Percentiles rank a stretch among this genome's conserved stretches.
Evolutionary conservation across 2,113 vertebrate genomes (phyloP).

Genomic region (Mohoua ochrocephala): DNA sequence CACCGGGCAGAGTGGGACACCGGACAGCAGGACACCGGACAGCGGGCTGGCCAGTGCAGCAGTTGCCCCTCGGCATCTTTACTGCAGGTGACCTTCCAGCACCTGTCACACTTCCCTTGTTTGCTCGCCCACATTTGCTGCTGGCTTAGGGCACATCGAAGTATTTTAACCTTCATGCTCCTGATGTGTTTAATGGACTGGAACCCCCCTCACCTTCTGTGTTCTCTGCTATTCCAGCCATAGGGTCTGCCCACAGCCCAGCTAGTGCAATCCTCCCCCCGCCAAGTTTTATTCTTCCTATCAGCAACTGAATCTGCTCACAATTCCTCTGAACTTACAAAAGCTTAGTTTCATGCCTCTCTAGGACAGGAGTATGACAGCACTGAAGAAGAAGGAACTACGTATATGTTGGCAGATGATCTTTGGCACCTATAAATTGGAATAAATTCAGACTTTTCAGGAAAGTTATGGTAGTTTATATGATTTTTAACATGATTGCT

Average conservation of each 20-base stretch:
- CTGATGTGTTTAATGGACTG: neutral
- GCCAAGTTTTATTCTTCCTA: neutral
- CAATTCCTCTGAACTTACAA: neutral
- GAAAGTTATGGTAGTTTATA: neutral
- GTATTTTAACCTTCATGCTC: neutral
- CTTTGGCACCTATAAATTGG: neutral
- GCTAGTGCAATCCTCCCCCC: neutral
- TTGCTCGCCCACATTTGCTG: neutral
- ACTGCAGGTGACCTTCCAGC: neutral
- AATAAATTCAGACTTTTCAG: neutral
- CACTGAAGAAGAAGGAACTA: neutral
- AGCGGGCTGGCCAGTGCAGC: accelerated
- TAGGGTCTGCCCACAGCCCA: neutral
- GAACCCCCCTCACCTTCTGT: neutral
- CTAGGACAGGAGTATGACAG: neutral
- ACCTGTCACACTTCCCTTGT: neutral
- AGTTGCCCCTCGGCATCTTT: accelerated
- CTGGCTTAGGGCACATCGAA: neutral
- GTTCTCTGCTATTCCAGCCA: neutral
- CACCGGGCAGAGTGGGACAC: too few relatives aligned
- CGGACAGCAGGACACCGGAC: accelerated
- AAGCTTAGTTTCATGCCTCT: neutral
- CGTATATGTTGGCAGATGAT: neutral
- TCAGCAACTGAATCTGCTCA: neutral
- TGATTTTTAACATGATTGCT: neutral